These are phyloP conservation scores for Philhelius pedissequus DNA, from an alignment of 2,888 invertebrate species.

Conservation along the genomic window DNA sequence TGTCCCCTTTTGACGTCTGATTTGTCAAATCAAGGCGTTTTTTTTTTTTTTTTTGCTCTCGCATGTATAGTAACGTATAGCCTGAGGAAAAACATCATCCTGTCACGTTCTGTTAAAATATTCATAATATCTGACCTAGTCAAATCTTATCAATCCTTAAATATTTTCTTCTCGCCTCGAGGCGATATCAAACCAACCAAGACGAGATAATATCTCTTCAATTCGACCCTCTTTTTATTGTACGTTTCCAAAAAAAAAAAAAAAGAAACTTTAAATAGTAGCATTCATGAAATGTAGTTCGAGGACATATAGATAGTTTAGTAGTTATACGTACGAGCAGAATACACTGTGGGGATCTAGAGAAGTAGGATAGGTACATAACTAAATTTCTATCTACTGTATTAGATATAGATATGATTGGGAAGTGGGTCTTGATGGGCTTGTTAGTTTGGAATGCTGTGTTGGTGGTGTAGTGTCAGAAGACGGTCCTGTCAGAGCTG, in stretches of 20 bases:
- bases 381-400: constrained; percentile 17
- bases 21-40: constrained; percentile 21
- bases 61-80: not conserved
- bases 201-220: not conserved
- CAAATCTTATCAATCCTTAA: constrained; percentile 18
- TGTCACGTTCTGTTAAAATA: constrained; percentile 5
- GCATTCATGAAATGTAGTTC: constrained; percentile 59
- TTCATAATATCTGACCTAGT: constrained; percentile 24
- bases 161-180: constrained; percentile 7
- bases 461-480: not conserved
- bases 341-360: not conserved
- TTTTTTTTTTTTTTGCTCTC: no score
- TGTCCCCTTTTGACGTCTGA: not conserved
- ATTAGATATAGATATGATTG: not conserved
- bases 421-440: not conserved
- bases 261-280: constrained; percentile 42
- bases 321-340: not conserved
- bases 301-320: not conserved
- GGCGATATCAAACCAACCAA: not conserved
- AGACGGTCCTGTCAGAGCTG: constrained; percentile 10
- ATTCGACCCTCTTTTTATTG: constrained; percentile 3
- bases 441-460: not conserved
- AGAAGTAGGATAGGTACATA: constrained; percentile 11
- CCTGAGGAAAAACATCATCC: not conserved
- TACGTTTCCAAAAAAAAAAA: not conserved